Evolutionary conservation across 2,113 vertebrate genomes (phyloP).

Genomic region (Phyllopteryx taeniolatus): DNA sequence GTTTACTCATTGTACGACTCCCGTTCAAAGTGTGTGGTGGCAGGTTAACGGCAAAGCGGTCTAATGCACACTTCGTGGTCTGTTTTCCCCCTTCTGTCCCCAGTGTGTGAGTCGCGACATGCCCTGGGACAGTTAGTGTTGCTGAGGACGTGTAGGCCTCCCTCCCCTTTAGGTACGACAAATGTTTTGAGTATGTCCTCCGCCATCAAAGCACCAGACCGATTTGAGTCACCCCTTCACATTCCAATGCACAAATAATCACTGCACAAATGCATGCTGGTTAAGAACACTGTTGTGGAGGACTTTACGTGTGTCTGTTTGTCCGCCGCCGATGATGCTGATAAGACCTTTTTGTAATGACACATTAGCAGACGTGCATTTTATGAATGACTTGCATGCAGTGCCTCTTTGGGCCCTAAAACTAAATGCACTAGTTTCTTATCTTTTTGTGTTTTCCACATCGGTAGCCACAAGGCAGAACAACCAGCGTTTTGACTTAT

Average conservation of each 20-base stretch:
- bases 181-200: conserved; percentile 27
- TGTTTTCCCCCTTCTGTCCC: conserved; percentile 66
- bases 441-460: background rate
- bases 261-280: conserved; percentile 13
- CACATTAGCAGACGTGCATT: background rate
- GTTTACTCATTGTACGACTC: conserved; percentile 12
- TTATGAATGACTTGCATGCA: background rate
- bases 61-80: conserved; percentile 66
- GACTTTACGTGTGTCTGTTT: background rate
- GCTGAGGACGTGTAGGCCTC: conserved; percentile 63
- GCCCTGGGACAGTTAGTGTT: conserved; percentile 77
- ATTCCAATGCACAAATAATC: conserved; percentile 11
- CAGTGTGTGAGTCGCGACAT: conserved; percentile 78
- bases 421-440: background rate
- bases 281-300: conserved; percentile 2
- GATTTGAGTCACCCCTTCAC: conserved; percentile 14
- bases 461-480: background rate
- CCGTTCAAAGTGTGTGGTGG: conserved; percentile 23
- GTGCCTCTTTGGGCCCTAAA: background rate
- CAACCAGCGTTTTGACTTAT: background rate
- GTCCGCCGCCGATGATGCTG: background rate
- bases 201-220: conserved; percentile 16
- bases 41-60: conserved; percentile 21
- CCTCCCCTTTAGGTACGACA: conserved; percentile 69
- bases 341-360: background rate